Base-by-base conservation (phyloP, 1,140 invertebrate genomes). In the Brachystomella parvula region DNA sequence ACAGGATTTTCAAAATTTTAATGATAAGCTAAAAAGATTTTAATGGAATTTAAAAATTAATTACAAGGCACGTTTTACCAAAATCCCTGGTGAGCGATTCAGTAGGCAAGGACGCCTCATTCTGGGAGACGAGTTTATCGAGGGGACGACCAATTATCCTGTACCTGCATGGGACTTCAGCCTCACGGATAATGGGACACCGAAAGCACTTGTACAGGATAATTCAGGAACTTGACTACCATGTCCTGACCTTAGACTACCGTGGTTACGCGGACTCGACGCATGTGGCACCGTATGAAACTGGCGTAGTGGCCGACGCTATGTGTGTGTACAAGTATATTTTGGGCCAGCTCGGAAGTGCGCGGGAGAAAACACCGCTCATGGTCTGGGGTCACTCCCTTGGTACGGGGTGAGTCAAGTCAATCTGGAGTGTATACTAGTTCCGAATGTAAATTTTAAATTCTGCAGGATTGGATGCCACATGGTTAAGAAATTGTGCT, bases 201-300 rank as follows among this genome's bases (percentile, higher is more conserved):
- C 81, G 94, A 61, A 78, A 91, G 26, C 85, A 89, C 74, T 80
- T 96, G 49, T 96, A 96, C 78, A 83, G 90, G 77, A 76, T 94
- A 32, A 81, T 97, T 62, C 83, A 87, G 71, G 79, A 84, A 53
- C 78, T 88, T 67, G 85, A 89, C 75, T 93, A 86, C 75, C 93
- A 96, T 80, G 84, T 96, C 3, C 80, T 97, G 65, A 82, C 89
- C 2, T 89, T 94, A 74, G 94, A 97, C 78, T 97, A 97, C 78
- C 80, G 92, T 81, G 32, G 62, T 21, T 96, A 91, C 77, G 94
- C 88, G 0, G 94, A 97, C 78, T 96, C 92, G 1, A 85, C 84
- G 35, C 74, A 77, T 53, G 80, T 85, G 1, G 76, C 82, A 47
- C 85, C 88, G 0, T 85, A 86, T n/a, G 93, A 95, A 81, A 76